phyloP scores from a whole-genome alignment of 1,140 invertebrate species.

The Steinernema khuongi region DNA sequence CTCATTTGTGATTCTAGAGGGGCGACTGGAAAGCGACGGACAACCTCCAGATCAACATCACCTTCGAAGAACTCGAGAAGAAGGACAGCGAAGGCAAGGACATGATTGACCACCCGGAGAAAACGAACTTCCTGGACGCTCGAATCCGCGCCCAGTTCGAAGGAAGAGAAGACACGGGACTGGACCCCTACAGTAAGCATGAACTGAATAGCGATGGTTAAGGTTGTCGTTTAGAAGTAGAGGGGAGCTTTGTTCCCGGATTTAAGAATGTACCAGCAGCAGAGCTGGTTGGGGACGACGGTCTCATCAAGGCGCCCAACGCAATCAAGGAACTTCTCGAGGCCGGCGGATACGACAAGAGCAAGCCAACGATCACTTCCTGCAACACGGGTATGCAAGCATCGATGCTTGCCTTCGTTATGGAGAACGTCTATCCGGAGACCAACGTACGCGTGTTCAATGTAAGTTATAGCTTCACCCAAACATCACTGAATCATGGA shows the following conservation, averaged over 20 bases:
- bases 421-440: slow-evolving; percentile 38
- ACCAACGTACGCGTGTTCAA: slow-evolving; percentile 40
- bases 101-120: slow-evolving; percentile 19
- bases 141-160: slow-evolving; percentile 38
- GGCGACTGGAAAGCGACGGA: slow-evolving; percentile 32
- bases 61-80: slow-evolving; percentile 26
- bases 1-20: slow-evolving; percentile 23
- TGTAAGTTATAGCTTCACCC: slow-evolving; percentile 21
- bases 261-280: slow-evolving; percentile 44
- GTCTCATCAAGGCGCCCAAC: slow-evolving; percentile 23
- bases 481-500: background rate
- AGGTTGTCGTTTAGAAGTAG: slow-evolving; percentile 34
- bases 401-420: slow-evolving; percentile 44
- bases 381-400: slow-evolving; percentile 55
- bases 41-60: slow-evolving; percentile 11
- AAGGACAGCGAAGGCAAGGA: slow-evolving; percentile 23
- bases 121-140: slow-evolving; percentile 34
- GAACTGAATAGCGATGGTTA: background rate
- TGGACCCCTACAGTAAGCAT: slow-evolving; percentile 38
- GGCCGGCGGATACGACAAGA: slow-evolving; percentile 22
- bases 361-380: slow-evolving; percentile 43
- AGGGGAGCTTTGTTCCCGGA: slow-evolving; percentile 38
- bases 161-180: slow-evolving; percentile 42
- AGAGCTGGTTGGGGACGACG: slow-evolving; percentile 37
- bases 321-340: background rate